Base-by-base conservation (phyloP, 2,113 vertebrate genomes). In the Gulo gulo region DNA sequence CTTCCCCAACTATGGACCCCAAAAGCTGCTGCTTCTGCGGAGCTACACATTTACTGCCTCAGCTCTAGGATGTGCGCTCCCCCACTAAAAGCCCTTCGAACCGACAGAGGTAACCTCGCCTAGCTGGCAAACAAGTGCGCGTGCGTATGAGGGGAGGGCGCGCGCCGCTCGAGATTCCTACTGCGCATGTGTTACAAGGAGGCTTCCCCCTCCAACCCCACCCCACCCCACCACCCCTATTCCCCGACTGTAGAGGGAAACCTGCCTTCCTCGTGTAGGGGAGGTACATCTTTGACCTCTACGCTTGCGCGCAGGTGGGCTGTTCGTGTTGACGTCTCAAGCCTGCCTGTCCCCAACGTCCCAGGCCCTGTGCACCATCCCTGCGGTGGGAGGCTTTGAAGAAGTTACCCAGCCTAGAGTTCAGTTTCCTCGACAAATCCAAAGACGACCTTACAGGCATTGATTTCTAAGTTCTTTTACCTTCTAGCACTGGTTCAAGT, bases 61-160 rank as follows among this genome's bases (percentile, higher is more conserved):
- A 76, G 39, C 73, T 84, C 26, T 97, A 93, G 34, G 82, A 97
- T 97, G 97, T 55, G 26, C 34, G 10, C 50, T 80, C 79, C 34
- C 34, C 71, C 55, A 20, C 31, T 50, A 42, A 76, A 92, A 89
- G 65, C 29, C 61, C 89, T 80, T 34, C 52, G 16, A 39, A 63
- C 57, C 45, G 50, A 94, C 83, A 7, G 61, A 97, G 97, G 97
- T 98, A 97, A 98, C 97, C 47, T 94, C 87, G 36, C 74, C 96
- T 67, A 2, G 3, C 16, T 9, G 63, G 31, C 55, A n/a, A 8
- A 34, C 6, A 9, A 71, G 0, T 79, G 94, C 95, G 95, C 96
- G 52, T 94, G 97, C 94, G 95, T 59, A 0, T 4, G 47, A 80
- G 74, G 18, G 82, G 31, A 57, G 63, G 57, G 95, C 16, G 87